Evolutionary conservation across 30 jellyfish, hydroid and myxozoan genomes (phyloP).

Genomic region (Aurelia aurita): DNA sequence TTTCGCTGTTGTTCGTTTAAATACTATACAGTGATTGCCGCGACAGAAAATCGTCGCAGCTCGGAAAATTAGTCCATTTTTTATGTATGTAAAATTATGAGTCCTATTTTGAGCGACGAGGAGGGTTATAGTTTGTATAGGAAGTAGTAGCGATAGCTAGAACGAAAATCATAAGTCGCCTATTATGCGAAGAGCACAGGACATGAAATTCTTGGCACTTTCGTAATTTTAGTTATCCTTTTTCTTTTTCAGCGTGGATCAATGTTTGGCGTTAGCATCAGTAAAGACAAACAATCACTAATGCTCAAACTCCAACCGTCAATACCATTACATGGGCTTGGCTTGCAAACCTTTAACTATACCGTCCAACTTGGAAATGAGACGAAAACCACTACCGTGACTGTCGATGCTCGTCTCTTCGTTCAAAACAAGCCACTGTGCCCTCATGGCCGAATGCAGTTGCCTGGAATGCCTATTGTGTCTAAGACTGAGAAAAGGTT

Average conservation of each 20-base stretch:
- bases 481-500: slow-evolving; percentile 51
- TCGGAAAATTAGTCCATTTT: too few species aligned
- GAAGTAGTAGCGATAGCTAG: too few species aligned
- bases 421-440: slow-evolving; percentile 52
- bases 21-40: too few species aligned
- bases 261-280: slow-evolving; percentile 31
- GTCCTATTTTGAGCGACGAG: too few species aligned
- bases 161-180: too few species aligned
- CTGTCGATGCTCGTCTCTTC: slow-evolving; percentile 38
- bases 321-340: slow-evolving; percentile 55
- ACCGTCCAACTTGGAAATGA: slow-evolving; percentile 29
- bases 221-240: too few species aligned
- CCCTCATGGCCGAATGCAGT: slow-evolving; percentile 66
- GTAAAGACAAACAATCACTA: slow-evolving; percentile 50
- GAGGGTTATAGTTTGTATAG: too few species aligned
- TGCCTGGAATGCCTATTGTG: slow-evolving; percentile 64
- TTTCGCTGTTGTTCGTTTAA: too few species aligned
- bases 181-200: too few species aligned
- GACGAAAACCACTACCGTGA: slow-evolving; percentile 29
- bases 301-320: slow-evolving; percentile 48
- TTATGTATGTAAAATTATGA: too few species aligned
- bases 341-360: slow-evolving; percentile 36
- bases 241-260: slow-evolving; percentile 27
- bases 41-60: too few species aligned
- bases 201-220: too few species aligned